Percentiles rank a stretch among this genome's conserved stretches.
Evolutionary conservation across 2,113 vertebrate species (phyloP).

Genomic region (Sciurus niger): DNA sequence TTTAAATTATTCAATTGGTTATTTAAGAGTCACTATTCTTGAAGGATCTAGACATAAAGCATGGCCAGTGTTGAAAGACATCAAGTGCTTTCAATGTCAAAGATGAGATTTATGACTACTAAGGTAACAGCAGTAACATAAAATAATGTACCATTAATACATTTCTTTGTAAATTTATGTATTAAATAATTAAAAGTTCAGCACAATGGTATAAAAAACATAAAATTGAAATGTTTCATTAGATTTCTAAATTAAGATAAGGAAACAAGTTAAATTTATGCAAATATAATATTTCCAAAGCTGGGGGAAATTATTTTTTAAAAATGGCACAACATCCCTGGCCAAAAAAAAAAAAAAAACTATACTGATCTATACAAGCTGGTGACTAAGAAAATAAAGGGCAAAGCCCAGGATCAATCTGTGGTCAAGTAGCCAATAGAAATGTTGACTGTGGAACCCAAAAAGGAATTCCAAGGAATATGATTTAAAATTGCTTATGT

Average conservation of each 20-base stretch:
- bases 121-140: background rate
- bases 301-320: background rate
- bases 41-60: background rate
- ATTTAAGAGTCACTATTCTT: background rate
- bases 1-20: background rate
- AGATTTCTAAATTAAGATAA: constrained; percentile 5
- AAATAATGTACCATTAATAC: background rate
- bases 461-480: background rate
- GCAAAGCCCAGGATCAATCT: background rate
- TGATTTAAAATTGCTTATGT: background rate
- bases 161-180: background rate
- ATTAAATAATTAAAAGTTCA: background rate
- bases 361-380: background rate
- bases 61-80: background rate
- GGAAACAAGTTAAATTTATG: background rate
- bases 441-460: background rate
- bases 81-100: background rate
- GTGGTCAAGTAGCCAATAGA: background rate
- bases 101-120: background rate
- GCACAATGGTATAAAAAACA: background rate
- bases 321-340: background rate
- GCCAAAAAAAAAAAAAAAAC: background rate
- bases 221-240: constrained; percentile 19
- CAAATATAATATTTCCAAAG: constrained; percentile 31
- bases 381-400: background rate